Conservation (phyloP, 2,797 vertebrate species). For the Salarias fasciatus region DNA sequence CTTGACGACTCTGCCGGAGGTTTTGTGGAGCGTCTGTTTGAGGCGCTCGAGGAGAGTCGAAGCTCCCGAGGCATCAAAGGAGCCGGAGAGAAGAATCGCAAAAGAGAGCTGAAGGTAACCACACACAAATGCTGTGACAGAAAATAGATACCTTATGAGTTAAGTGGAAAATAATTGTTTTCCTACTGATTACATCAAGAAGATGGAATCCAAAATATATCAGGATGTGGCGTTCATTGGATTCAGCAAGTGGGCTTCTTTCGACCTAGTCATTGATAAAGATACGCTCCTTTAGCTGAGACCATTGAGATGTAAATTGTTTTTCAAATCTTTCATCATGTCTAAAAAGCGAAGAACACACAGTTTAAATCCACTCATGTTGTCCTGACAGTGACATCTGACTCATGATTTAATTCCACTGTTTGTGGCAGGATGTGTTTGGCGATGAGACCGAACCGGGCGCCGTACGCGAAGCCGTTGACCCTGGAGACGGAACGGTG, state of each 20-base stretch:
- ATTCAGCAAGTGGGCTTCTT: neutral
- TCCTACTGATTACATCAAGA: neutral
- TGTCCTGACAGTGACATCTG: no score
- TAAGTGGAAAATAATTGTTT: no score
- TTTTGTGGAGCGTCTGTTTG: conserved; percentile 97
- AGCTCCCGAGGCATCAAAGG: conserved; percentile 91
- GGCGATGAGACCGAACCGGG: conserved; percentile 88
- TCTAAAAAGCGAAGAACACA: no score
- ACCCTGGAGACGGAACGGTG: conserved; percentile 48
- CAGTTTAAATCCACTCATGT: neutral
- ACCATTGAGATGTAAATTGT: no score
- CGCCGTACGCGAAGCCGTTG: conserved; percentile 81
- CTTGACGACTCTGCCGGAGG: conserved; percentile 94
- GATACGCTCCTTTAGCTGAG: no score
- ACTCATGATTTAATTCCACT: neutral
- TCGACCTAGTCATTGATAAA: no score
- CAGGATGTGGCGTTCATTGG: no score
- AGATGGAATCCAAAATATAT: no score
- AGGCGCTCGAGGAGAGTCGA: conserved; percentile 94
- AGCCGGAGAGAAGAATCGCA: conserved; percentile 90
- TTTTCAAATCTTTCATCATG: no score
- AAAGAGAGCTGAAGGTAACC: conserved; percentile 94
- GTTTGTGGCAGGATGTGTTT: conserved; percentile 89
- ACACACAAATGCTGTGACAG: neutral
- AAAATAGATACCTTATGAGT: no score